Percentiles rank a stretch among this genome's conserved stretches.
These are phyloP conservation scores for Clunio marinus DNA, from an alignment of 2,888 invertebrate genomes.

Conservation along the genomic window DNA sequence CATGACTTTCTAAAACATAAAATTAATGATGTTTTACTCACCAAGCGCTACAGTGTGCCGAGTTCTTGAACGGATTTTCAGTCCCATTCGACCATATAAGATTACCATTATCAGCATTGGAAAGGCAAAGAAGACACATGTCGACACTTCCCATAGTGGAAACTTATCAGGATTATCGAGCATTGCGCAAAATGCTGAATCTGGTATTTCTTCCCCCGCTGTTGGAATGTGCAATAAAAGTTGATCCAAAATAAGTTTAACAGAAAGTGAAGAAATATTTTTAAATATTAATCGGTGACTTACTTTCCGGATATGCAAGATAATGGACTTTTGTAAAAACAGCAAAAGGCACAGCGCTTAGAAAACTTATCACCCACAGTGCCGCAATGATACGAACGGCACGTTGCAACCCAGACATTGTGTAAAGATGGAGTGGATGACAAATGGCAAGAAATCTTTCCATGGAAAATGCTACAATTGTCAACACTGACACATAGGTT, in stretches of 20 bases:
- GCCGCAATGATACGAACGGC: slow-evolving; percentile 72
- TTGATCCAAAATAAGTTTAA: not conserved
- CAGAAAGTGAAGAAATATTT: slow-evolving; percentile 4
- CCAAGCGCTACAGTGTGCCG: slow-evolving; percentile 52
- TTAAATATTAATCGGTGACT: too few relatives aligned
- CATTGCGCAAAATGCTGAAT: slow-evolving; percentile 79
- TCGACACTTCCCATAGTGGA: slow-evolving; percentile 75
- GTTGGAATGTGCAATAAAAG: not conserved
- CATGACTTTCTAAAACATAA: too few relatives aligned
- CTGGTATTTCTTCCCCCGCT: slow-evolving; percentile 55
- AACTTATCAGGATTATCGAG: slow-evolving; percentile 58
- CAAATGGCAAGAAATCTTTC: slow-evolving; percentile 90
- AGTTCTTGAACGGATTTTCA: slow-evolving; percentile 59
- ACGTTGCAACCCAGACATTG: slow-evolving; percentile 77
- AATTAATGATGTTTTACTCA: too few relatives aligned
- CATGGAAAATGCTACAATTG: slow-evolving; percentile 86
- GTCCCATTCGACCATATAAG: slow-evolving; percentile 75
- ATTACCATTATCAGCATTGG: slow-evolving; percentile 69
- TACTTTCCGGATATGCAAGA: slow-evolving; percentile 67
- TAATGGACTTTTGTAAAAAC: slow-evolving; percentile 70
- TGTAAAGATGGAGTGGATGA: slow-evolving; percentile 76
- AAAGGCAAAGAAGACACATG: slow-evolving; percentile 74
- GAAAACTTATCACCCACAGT: slow-evolving; percentile 71
- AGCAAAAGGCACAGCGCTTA: slow-evolving; percentile 74
- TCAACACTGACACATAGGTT: slow-evolving; percentile 84